phyloP scores from a whole-genome alignment of 2,888 invertebrate genomes.

The Phytoseiulus persimilis region DNA sequence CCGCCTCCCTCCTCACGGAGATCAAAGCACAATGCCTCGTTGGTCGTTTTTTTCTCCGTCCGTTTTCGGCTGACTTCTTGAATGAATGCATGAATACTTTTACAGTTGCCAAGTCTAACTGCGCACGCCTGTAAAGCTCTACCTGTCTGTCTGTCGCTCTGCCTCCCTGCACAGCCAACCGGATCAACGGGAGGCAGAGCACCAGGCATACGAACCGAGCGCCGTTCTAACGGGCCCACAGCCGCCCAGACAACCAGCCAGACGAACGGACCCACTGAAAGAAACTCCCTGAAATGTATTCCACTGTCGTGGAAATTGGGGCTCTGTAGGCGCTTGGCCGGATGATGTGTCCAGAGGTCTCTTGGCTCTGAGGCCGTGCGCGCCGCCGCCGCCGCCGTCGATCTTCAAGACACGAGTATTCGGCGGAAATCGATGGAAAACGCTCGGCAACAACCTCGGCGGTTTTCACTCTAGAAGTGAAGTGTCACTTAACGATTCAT shows the following conservation, averaged over 20 bases:
- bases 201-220: background rate
- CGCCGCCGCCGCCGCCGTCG: background rate
- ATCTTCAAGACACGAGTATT: background rate
- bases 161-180: background rate
- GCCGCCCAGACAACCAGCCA: background rate
- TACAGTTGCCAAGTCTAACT: background rate
- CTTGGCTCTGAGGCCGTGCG: background rate
- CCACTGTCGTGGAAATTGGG: background rate
- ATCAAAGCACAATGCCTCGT: background rate
- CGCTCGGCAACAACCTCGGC: background rate
- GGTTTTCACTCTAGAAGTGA: background rate
- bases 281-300: background rate
- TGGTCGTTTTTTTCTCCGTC: background rate
- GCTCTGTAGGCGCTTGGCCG: background rate
- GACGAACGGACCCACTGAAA: background rate
- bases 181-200: background rate
- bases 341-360: background rate
- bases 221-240: background rate
- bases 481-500: background rate
- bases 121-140: background rate
- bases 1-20: background rate
- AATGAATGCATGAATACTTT: background rate
- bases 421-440: background rate
- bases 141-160: background rate
- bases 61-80: background rate